Percentiles rank a stretch among this genome's conserved stretches.
phyloP scores from a whole-genome alignment of 1,140 invertebrate species.

The Drosophila virilis region DNA sequence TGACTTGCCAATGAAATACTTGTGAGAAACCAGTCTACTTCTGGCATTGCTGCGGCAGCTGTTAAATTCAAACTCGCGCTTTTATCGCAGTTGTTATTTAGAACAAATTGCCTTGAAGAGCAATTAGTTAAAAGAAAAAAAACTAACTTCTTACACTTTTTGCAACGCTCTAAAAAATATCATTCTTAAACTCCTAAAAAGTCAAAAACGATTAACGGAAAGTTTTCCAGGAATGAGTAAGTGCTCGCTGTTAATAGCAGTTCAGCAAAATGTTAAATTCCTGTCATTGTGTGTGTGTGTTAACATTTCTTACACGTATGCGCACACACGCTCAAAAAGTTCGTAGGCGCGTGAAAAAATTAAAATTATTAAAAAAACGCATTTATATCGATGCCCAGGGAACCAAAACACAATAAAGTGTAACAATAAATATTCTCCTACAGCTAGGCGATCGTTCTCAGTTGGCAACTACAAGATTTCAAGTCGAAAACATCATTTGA shows the following conservation, averaged over 20 bases:
- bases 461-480: conserved; percentile 47
- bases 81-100: background rate
- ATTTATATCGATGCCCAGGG: conserved; percentile 69
- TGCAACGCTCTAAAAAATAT: background rate
- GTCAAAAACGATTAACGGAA: background rate
- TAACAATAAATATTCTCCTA: conserved; percentile 52
- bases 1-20: conserved; percentile 4
- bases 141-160: background rate
- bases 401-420: conserved; percentile 66
- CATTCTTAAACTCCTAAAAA: background rate
- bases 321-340: conserved; percentile 50
- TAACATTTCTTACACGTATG: conserved; percentile 45
- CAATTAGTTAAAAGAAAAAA: too few relatives aligned
- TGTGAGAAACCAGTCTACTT: background rate
- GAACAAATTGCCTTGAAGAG: background rate
- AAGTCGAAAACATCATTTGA: conserved; percentile 67
- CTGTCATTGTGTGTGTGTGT: conserved; percentile 20
- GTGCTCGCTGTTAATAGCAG: conserved; percentile 30
- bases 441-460: conserved; percentile 51
- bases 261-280: conserved; percentile 43
- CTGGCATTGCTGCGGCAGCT: background rate
- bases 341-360: conserved; percentile 49
- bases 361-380: conserved; percentile 65
- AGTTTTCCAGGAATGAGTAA: background rate
- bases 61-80: conserved; percentile 22